Base-by-base conservation (phyloP, 2,797 vertebrate species). In the Buceros bicornis region DNA sequence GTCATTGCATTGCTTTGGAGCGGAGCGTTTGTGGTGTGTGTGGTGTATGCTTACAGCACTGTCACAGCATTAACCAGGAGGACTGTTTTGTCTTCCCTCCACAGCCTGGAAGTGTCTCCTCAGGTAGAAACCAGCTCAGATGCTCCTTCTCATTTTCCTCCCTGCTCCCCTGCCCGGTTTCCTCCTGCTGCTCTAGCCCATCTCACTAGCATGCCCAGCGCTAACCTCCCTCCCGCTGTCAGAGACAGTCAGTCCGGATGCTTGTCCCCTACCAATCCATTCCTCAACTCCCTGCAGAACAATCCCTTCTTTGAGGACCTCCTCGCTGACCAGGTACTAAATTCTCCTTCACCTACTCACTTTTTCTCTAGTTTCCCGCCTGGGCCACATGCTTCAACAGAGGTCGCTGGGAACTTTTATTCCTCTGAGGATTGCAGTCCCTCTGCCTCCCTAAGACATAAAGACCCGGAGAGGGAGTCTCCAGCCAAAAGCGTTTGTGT, bases 41-140 rank as follows among this genome's bases (percentile, higher is more conserved):
- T 91, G 91, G 85, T 22, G 45, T 94, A 65, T 77, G 64, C 93
- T 70, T 72, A 35, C 79, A 57, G 87, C 87, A 78, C 95, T 94
- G 93, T 86, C 97, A 93, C 98, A 70, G 97, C 97, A 98, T 98
- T 99, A 99, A 99, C 98, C 97, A 94, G 97, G 97, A 98, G 98
- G 98, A 98, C 92, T 98, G 94, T 99, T 99, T 99, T 99, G 98
- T 98, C 98, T 99, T 99, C 98, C 98, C 99, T 99, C 99, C 98
- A 99, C 99, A 99, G 99, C 98, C 98, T 98, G 98, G 98, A 99
- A 98, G 98, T 98, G 98, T 98, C 98, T 98, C 98, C 98, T 98
- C 98, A 98, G 98, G 98, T 98, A 99, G 98, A 98, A 97, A 96
- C 98, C 98, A 98, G 97, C 98, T 98, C 98, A 97, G 98, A 97